Base-by-base conservation (phyloP, 2,113 vertebrate species). In the Pantherophis guttatus region DNA sequence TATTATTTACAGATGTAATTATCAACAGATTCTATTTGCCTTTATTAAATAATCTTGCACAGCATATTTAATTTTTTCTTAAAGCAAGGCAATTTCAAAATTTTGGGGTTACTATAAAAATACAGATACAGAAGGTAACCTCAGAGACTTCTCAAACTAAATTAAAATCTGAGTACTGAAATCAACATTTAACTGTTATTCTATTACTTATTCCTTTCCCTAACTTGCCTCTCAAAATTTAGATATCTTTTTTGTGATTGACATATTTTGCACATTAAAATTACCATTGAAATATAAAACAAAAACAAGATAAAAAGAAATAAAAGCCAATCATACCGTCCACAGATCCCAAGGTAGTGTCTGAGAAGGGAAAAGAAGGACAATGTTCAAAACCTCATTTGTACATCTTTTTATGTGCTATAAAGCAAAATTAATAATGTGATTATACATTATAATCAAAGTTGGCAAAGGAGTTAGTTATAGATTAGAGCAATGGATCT, bases 271-370 rank as follows among this genome's bases (percentile, higher is more conserved):
- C 8, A 57, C 21, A 21, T 15, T 44, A 8, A 90, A 62, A 15
- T 15, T 26, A 11, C 29, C 17, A 48, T 15, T 65, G 26, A 54
- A 87, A 59, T 3, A 15, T n/a, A 21, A 85, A 86, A 44, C 88
- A 90, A 85, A 8, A 5, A 59, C 26, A 86, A 8, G 26, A 39
- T 86, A 44, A 17, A 94, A 39, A 48, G 90, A 57, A 75, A 91
- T 65, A 87, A 87, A 70, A 44, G 90, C 87, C 54, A 21, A 9
- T 94, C 98, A 98, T 97, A 99, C 99, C 98, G 98, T 98, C 99
- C 99, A 99, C 39, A 99, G 97, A 93, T 99, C 99, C 99, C 99
- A 99, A 0, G 99, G 98, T 81, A 99, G 97, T 19, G 98, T 99
- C 99, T 99, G 96, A 94, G 97, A 97, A 93, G 96, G 90, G 0